phyloP scores from a whole-genome alignment of 2,888 invertebrate species.

The Tetheella fluctuosa region DNA sequence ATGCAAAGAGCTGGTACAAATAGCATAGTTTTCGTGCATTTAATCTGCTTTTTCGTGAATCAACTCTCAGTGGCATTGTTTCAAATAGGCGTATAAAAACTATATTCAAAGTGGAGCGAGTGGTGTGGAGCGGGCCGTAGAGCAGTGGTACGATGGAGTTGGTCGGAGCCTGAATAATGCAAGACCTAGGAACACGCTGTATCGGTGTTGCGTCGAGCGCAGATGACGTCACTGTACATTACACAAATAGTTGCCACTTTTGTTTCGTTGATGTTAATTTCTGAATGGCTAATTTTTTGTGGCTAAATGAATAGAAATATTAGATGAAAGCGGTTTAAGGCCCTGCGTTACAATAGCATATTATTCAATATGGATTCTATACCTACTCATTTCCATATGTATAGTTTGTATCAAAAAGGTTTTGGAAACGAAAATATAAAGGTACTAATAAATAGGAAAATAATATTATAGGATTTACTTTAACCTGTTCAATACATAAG shows the following conservation, averaged over 20 bases:
- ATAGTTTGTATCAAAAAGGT: no score
- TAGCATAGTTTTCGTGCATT: neutral
- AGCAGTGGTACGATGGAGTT: slow-evolving; percentile 22
- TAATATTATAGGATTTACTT: no score
- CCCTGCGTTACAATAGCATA: neutral
- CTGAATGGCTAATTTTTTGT: neutral
- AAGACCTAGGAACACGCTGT: slow-evolving; percentile 22
- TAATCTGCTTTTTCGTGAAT: slow-evolving; percentile 1
- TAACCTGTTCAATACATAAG: no score
- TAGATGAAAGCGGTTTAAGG: neutral
- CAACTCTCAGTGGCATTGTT: slow-evolving; percentile 6
- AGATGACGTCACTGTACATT: neutral
- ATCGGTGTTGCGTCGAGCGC: slow-evolving; percentile 11
- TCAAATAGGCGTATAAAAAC: neutral
- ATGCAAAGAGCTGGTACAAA: slow-evolving; percentile 1
- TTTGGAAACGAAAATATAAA: no score
- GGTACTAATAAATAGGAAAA: no score
- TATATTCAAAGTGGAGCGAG: slow-evolving; percentile 10
- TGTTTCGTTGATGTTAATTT: neutral
- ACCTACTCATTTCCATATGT: no score
- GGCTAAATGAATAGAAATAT: neutral
- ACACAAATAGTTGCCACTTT: neutral
- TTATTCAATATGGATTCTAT: no score
- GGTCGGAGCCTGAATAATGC: slow-evolving; percentile 33
- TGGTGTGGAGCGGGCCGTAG: slow-evolving; percentile 8